phyloP scores from a whole-genome alignment of 1,140 invertebrate species.

The Augochlora pura region DNA sequence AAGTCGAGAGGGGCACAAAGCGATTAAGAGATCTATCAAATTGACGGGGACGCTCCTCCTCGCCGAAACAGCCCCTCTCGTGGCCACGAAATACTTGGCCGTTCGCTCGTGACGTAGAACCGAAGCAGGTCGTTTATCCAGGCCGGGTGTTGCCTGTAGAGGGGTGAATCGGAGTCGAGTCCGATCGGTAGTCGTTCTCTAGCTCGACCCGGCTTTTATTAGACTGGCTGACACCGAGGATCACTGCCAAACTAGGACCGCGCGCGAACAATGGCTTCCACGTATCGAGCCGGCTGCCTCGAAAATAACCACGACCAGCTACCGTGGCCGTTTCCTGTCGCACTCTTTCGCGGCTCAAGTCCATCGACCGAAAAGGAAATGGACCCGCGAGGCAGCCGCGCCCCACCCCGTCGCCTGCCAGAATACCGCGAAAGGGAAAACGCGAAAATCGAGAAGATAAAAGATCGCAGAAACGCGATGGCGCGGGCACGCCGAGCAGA shows the following conservation, averaged over 20 bases:
- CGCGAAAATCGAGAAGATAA: neutral
- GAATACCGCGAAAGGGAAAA: constrained; percentile 8
- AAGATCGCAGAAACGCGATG: neutral
- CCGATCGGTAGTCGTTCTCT: constrained; percentile 51
- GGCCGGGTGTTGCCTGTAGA: constrained; percentile 4
- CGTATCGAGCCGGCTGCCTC: constrained; percentile 53
- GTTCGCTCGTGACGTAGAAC: neutral
- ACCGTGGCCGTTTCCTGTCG: constrained; percentile 32
- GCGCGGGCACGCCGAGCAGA: neutral
- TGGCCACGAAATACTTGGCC: neutral
- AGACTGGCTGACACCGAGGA: constrained; percentile 69
- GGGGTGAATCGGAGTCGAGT: constrained; percentile 49
- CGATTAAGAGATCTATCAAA: constrained; percentile 25
- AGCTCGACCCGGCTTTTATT: constrained; percentile 69
- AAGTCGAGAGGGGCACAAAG: neutral
- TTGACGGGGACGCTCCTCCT: neutral
- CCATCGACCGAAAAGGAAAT: constrained; percentile 28
- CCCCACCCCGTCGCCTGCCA: too few relatives aligned
- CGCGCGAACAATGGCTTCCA: constrained; percentile 69
- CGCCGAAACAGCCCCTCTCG: neutral
- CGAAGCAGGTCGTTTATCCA: constrained; percentile 46
- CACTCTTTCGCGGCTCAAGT: constrained; percentile 39
- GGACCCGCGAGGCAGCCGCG: neutral
- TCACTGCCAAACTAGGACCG: constrained; percentile 73
- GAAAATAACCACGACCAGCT: constrained; percentile 66